These are phyloP conservation scores for Tragulus kanchil DNA, from an alignment of 2,113 vertebrate species.

Conservation along the genomic window DNA sequence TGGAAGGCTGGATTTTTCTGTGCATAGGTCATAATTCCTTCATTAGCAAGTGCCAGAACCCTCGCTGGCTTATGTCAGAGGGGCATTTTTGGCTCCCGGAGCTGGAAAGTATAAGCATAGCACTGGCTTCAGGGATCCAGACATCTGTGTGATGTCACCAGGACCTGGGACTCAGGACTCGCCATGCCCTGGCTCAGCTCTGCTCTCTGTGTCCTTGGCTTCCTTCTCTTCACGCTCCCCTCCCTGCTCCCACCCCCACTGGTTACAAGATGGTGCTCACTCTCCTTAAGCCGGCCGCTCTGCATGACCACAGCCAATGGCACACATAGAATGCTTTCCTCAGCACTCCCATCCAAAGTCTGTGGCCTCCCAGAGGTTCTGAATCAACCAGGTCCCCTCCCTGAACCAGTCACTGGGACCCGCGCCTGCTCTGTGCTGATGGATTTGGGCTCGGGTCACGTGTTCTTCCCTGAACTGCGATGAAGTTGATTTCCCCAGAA, in stretches of 20 bases:
- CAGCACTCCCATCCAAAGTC: background rate
- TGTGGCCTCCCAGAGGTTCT: background rate
- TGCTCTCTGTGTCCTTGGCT: background rate
- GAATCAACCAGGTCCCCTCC: background rate
- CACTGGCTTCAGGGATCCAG: background rate
- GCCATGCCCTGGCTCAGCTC: background rate
- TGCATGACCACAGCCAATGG: background rate
- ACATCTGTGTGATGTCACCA: background rate
- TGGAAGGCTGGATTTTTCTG: background rate
- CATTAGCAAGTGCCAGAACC: background rate
- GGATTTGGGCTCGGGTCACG: background rate
- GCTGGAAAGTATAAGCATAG: background rate
- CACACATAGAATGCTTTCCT: background rate
- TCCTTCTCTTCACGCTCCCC: background rate
- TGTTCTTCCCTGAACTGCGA: background rate
- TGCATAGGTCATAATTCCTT: background rate
- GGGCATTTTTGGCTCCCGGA: background rate
- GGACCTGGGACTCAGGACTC: background rate
- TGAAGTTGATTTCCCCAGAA: background rate
- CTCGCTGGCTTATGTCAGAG: background rate
- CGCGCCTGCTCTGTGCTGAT: background rate
- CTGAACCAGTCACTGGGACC: background rate
- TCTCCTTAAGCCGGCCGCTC: background rate
- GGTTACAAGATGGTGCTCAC: background rate
- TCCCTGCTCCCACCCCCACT: accelerated